These are phyloP conservation scores for Poeciliopsis presidionis DNA, from an alignment of 2,797 vertebrate genomes.

Conservation along the genomic window DNA sequence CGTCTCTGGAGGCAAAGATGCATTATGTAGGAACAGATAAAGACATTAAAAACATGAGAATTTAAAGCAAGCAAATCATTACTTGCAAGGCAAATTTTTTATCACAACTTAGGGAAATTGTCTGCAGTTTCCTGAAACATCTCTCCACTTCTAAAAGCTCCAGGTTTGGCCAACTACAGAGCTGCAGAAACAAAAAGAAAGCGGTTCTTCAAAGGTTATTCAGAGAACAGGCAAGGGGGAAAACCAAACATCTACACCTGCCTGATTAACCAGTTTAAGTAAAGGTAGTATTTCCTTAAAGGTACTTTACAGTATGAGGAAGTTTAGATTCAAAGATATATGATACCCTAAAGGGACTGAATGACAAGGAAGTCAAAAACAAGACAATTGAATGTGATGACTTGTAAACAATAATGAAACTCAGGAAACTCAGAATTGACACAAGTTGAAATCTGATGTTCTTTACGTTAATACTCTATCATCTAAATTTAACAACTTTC, in stretches of 20 bases:
- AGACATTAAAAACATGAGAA: constrained; percentile 60
- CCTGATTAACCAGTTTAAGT: neutral
- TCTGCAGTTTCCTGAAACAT: constrained; percentile 37
- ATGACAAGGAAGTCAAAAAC: neutral
- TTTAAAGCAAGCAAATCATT: constrained; percentile 56
- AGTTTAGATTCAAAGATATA: neutral
- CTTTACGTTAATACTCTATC: neutral
- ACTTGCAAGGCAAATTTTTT: constrained; percentile 56
- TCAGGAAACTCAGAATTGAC: neutral
- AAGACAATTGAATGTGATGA: too few species aligned
- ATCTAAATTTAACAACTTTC: neutral
- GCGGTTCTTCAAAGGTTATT: neutral
- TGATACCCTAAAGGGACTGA: neutral
- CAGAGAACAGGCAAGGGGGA: neutral
- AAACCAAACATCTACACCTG: neutral
- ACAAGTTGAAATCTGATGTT: neutral
- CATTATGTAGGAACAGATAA: constrained; percentile 62
- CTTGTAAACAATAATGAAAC: neutral
- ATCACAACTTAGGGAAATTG: constrained; percentile 46
- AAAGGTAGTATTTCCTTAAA: neutral
- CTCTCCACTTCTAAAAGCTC: constrained; percentile 9
- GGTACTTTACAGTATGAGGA: neutral
- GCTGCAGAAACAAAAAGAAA: neutral
- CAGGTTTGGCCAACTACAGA: constrained; percentile 9
- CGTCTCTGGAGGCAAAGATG: constrained; percentile 46